phyloP scores from a whole-genome alignment of 2,113 vertebrate genomes.

The Ornithorhynchus anatinus region DNA sequence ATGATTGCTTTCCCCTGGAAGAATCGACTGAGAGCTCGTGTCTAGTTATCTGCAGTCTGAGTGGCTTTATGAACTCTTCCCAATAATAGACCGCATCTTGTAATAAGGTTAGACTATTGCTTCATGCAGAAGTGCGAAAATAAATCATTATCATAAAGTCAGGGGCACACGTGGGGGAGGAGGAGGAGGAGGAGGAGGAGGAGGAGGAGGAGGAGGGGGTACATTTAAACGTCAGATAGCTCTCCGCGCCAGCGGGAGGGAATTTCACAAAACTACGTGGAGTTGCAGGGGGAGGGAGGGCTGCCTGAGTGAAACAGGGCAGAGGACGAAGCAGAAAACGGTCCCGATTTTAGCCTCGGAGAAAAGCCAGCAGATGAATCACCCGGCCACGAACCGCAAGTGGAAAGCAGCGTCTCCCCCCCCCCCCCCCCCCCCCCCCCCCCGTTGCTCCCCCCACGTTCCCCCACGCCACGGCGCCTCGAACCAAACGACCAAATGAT shows the following conservation, averaged over 20 bases:
- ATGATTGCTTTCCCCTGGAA: slow-evolving; percentile 2
- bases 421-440: no score
- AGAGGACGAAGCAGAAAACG: background rate
- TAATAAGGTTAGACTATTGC: background rate
- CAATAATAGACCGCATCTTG: background rate
- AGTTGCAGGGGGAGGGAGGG: background rate
- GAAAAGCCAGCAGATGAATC: background rate
- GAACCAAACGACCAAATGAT: no score
- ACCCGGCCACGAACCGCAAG: no score
- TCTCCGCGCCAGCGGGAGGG: slow-evolving; percentile 8
- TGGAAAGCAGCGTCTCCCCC: no score
- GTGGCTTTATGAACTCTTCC: slow-evolving; percentile 45
- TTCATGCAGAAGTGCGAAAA: slow-evolving; percentile 13
- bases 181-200: no score
- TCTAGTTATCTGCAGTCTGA: no score
- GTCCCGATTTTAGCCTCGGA: background rate
- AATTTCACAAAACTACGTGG: background rate
- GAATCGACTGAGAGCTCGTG: no score
- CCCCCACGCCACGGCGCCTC: no score
- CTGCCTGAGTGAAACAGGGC: background rate
- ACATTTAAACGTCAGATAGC: slow-evolving; percentile 13
- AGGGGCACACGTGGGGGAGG: slow-evolving; percentile 32
- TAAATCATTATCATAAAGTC: slow-evolving; percentile 33
- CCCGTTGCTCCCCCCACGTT: no score
- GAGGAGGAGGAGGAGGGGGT: no score